Evolutionary conservation across 2,888 invertebrate species (phyloP).

Genomic region (Tachystola acroxantha): DNA sequence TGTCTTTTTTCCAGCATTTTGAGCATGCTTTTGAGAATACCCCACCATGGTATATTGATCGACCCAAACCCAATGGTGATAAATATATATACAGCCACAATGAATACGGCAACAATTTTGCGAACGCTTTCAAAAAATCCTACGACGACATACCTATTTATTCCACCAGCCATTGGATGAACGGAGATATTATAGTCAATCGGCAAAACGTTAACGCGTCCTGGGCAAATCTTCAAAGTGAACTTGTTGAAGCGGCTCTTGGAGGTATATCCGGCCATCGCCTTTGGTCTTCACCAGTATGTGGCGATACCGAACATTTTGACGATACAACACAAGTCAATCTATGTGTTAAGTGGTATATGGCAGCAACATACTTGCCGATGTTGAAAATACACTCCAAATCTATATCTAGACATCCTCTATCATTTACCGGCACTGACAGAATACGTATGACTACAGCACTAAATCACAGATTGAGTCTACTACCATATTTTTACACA

Average conservation of each 20-base stretch:
- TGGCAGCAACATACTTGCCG: slow-evolving; percentile 81
- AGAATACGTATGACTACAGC: slow-evolving; percentile 56
- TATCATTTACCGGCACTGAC: slow-evolving; percentile 60
- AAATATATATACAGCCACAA: slow-evolving; percentile 71
- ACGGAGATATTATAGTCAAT: slow-evolving; percentile 43
- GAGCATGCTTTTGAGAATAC: slow-evolving; percentile 62
- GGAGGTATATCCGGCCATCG: slow-evolving; percentile 69
- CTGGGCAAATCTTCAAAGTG: slow-evolving; percentile 77
- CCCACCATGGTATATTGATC: slow-evolving; percentile 71
- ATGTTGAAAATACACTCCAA: slow-evolving; percentile 73
- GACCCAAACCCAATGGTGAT: slow-evolving; percentile 27
- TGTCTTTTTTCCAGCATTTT: slow-evolving; percentile 43
- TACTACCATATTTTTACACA: slow-evolving; percentile 80
- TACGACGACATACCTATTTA: slow-evolving; percentile 31
- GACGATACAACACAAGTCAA: slow-evolving; percentile 46
- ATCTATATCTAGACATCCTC: slow-evolving; percentile 53
- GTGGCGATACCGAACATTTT: slow-evolving; percentile 72
- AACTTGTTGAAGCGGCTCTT: slow-evolving; percentile 67
- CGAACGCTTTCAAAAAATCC: slow-evolving; percentile 36
- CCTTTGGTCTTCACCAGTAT: slow-evolving; percentile 74
- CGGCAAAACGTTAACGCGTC: slow-evolving; percentile 73
- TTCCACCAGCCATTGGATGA: slow-evolving; percentile 53
- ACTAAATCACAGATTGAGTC: slow-evolving; percentile 60
- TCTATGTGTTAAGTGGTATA: slow-evolving; percentile 83
- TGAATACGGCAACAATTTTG: slow-evolving; percentile 74